Conservation (phyloP, 2,888 invertebrate species). For the Drosophila percnosoma region DNA sequence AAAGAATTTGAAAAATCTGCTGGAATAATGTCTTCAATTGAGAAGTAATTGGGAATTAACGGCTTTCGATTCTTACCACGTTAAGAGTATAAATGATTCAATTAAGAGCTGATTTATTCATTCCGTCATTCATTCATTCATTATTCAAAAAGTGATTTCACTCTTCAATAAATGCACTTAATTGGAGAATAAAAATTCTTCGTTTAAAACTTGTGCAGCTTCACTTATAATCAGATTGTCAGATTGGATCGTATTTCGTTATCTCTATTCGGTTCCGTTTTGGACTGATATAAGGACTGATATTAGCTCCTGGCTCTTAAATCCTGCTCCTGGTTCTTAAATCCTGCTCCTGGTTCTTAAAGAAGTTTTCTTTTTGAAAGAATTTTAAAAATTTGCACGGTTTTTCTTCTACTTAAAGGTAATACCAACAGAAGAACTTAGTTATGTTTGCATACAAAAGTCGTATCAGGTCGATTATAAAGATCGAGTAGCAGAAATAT, state of each 20-base stretch:
- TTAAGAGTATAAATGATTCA: not conserved
- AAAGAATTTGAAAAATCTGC: not conserved
- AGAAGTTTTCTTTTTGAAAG: not conserved
- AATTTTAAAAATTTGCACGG: not conserved
- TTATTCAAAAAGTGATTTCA: too few relatives aligned
- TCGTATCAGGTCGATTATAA: not conserved
- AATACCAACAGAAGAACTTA: not conserved
- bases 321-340: not conserved
- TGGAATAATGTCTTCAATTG: not conserved
- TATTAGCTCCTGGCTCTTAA: not conserved
- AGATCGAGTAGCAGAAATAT: not conserved
- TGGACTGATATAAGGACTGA: not conserved
- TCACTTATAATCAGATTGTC: not conserved
- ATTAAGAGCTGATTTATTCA: not conserved
- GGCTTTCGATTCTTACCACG: not conserved
- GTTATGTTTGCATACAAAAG: not conserved
- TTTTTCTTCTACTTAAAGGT: accelerated
- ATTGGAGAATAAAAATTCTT: not conserved
- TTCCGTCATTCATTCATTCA: not conserved
- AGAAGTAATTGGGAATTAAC: not conserved
- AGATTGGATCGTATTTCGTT: not conserved
- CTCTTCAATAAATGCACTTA: too few relatives aligned
- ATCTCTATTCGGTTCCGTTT: not conserved
- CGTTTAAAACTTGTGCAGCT: not conserved
- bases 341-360: too few relatives aligned